phyloP scores from a whole-genome alignment of 1,140 invertebrate species.

The Drosophila neocordata region DNA sequence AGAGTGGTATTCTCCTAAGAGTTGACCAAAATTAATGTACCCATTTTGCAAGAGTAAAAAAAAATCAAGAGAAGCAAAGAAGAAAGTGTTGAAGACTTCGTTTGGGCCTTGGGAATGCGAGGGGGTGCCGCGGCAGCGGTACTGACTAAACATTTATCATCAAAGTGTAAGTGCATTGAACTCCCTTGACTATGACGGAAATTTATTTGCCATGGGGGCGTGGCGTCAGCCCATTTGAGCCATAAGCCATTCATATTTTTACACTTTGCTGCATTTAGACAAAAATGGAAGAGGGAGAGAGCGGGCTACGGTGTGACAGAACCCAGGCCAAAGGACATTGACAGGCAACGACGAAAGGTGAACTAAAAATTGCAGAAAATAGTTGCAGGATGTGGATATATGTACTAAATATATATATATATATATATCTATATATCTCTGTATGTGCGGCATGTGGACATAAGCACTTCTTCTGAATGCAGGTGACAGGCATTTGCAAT shows the following conservation, averaged over 20 bases:
- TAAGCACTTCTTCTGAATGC: conserved; percentile 48
- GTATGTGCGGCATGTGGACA: conserved; percentile 45
- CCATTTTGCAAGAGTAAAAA: too few species aligned
- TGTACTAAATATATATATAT: conserved; percentile 20
- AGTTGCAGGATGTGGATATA: conserved; percentile 51
- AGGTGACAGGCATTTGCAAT: conserved; percentile 74
- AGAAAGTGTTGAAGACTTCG: conserved; percentile 19
- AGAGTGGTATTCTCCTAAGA: too few species aligned
- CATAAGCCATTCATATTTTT: conserved; percentile 76
- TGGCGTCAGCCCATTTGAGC: conserved; percentile 44
- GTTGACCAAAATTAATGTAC: too few species aligned
- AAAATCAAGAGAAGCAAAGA: not conserved
- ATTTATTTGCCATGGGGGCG: conserved; percentile 69
- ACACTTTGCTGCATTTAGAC: conserved; percentile 69
- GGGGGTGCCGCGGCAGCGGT: too few species aligned
- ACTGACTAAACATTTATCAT: conserved; percentile 74
- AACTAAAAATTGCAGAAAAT: conserved; percentile 56
- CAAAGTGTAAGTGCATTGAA: conserved; percentile 70
- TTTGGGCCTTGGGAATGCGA: not conserved
- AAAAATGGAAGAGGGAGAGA: conserved; percentile 25
- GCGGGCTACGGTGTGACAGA: not conserved
- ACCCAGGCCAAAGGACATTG: conserved; percentile 54
- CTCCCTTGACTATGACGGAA: conserved; percentile 48
- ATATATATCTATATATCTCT: conserved; percentile 22
- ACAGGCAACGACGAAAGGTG: conserved; percentile 63